A percentile compares a stretch with the other conserved stretches of the same genome.
These are phyloP conservation scores for Eupeodes corollae DNA, from an alignment of 1,140 invertebrate species.

Conservation along the genomic window DNA sequence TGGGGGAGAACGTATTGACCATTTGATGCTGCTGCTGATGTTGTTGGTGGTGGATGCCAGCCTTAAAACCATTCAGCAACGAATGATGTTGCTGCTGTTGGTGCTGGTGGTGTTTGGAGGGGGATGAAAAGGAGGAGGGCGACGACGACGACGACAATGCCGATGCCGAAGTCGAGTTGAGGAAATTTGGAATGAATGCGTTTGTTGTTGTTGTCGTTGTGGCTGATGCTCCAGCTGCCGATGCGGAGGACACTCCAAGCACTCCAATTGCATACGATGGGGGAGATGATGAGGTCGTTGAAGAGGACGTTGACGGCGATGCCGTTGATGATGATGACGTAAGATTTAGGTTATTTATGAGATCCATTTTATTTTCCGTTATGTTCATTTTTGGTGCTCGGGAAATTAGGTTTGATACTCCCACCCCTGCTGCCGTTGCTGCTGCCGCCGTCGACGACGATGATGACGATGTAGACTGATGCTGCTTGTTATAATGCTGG, in stretches of 20 bases:
- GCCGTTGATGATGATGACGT: slow-evolving; percentile 8
- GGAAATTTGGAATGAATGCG: slow-evolving; percentile 14
- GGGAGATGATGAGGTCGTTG: neutral
- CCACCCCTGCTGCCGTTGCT: neutral
- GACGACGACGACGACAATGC: neutral
- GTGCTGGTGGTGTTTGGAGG: slow-evolving; percentile 2
- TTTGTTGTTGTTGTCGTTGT: neutral
- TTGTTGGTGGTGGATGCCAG: slow-evolving; percentile 18
- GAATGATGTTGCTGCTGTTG: slow-evolving; percentile 6
- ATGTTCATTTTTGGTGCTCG: slow-evolving; percentile 27
- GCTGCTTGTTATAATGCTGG: slow-evolving; percentile 7
- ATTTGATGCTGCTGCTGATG: slow-evolving; percentile 9
- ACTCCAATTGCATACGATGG: neutral
- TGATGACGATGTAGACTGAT: neutral
- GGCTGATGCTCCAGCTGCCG: neutral
- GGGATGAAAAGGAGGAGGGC: neutral
- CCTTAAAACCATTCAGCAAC: neutral
- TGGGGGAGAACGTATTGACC: neutral
- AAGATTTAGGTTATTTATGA: slow-evolving; percentile 21
- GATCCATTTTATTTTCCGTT: slow-evolving; percentile 36
- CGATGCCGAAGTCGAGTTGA: slow-evolving; percentile 23
- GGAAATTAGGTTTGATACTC: neutral
- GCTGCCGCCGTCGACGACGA: neutral
- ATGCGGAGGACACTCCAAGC: neutral
- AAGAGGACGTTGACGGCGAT: neutral